Conservation (phyloP, 1,140 invertebrate genomes). For the Musca domestica region DNA sequence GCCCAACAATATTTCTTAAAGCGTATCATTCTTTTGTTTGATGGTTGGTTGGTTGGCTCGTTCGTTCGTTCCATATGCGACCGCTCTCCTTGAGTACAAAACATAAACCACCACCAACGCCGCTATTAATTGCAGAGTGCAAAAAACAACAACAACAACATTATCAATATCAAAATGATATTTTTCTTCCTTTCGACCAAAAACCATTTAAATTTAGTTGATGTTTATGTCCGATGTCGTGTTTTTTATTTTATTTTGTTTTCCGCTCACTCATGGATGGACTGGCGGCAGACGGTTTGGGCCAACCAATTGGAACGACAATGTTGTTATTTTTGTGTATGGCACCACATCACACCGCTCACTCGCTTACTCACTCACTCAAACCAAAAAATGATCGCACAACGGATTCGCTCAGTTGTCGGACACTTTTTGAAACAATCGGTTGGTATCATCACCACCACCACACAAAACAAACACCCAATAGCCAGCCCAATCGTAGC, state of each 20-base stretch:
- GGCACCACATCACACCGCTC: not conserved
- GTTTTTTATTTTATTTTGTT: not conserved
- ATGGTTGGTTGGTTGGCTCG: not conserved
- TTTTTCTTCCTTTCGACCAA: slow-evolving; percentile 15
- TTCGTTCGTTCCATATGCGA: no score
- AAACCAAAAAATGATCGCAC: not conserved
- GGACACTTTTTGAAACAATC: slow-evolving; percentile 14
- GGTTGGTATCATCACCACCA: no score
- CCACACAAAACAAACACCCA: no score
- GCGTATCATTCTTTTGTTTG: not conserved
- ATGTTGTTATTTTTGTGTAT: slow-evolving; percentile 8
- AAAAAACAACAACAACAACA: no score
- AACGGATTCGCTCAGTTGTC: slow-evolving; percentile 15
- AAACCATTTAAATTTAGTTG: slow-evolving; percentile 19
- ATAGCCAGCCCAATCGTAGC: no score
- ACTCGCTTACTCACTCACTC: no score
- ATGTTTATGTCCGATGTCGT: not conserved
- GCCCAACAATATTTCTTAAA: no score
- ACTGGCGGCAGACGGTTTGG: not conserved
- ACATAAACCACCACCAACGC: no score
- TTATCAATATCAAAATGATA: no score
- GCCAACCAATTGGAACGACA: slow-evolving; percentile 18
- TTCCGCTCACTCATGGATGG: not conserved
- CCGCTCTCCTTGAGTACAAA: no score
- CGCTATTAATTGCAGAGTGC: no score